Conservation (phyloP, 2,113 vertebrate genomes). For the Ptilonorhynchus violaceus region DNA sequence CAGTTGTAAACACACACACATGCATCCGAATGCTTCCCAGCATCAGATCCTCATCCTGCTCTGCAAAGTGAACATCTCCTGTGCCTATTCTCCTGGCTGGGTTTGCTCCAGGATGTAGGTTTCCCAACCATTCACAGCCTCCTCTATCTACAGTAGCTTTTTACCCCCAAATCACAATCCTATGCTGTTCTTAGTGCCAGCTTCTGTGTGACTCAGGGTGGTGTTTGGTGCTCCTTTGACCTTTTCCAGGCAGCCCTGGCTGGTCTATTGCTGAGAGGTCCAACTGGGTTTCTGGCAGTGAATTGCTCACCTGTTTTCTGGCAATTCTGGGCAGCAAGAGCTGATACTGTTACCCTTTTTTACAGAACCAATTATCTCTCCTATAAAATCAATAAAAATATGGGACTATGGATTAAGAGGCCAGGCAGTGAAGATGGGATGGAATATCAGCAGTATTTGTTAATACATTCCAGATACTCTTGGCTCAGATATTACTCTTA, state of each 20-base stretch:
- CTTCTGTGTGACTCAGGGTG: background rate
- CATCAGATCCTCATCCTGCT: background rate
- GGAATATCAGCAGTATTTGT: background rate
- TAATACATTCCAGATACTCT: background rate
- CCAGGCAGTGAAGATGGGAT: background rate
- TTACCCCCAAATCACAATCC: background rate
- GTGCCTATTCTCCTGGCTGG: background rate
- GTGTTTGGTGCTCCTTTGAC: background rate
- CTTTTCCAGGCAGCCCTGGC: background rate
- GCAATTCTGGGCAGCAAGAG: background rate
- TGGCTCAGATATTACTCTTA: background rate
- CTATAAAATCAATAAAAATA: background rate
- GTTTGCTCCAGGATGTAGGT: background rate
- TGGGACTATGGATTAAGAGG: background rate
- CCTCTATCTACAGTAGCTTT: background rate
- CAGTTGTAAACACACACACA: too few relatives aligned
- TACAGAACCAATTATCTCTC: background rate
- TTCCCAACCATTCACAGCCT: background rate
- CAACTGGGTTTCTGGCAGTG: background rate
- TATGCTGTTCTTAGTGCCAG: background rate
- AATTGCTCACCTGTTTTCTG: background rate
- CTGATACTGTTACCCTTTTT: background rate
- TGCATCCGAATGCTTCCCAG: fast-evolving
- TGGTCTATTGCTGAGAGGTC: background rate
- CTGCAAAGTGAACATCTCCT: background rate